phyloP scores from a whole-genome alignment of 2,888 invertebrate genomes.

The Zelleria hepariella region DNA sequence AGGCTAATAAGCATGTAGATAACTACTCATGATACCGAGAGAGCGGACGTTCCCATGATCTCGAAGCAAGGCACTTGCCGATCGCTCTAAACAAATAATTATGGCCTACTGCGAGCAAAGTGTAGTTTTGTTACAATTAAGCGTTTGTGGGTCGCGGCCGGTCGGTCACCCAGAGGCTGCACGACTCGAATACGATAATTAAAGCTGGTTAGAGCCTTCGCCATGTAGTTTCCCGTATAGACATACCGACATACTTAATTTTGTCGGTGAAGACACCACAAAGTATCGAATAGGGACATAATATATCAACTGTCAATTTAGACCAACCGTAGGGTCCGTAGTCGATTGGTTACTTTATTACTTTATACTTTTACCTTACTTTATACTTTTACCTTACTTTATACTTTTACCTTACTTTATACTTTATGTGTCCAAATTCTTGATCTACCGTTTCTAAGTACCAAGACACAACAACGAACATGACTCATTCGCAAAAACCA shows the following conservation, averaged over 20 bases:
- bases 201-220: background rate
- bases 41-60: background rate
- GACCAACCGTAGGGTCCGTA: too few species aligned
- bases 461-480: background rate
- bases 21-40: background rate
- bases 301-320: too few species aligned
- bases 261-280: too few species aligned
- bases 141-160: conserved; percentile 7
- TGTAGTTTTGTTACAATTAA: background rate
- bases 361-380: too few species aligned
- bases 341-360: too few species aligned
- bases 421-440: too few species aligned
- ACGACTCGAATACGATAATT: background rate
- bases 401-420: too few species aligned
- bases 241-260: too few species aligned
- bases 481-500: background rate
- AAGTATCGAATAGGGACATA: too few species aligned
- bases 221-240: too few species aligned
- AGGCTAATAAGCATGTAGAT: background rate
- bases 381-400: too few species aligned
- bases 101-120: background rate
- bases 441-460: too few species aligned
- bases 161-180: conserved; percentile 5
- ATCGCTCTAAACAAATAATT: conserved; percentile 1
- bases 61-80: background rate